Base-by-base conservation (phyloP, 1,140 invertebrate genomes). In the Nylanderia fulva region DNA sequence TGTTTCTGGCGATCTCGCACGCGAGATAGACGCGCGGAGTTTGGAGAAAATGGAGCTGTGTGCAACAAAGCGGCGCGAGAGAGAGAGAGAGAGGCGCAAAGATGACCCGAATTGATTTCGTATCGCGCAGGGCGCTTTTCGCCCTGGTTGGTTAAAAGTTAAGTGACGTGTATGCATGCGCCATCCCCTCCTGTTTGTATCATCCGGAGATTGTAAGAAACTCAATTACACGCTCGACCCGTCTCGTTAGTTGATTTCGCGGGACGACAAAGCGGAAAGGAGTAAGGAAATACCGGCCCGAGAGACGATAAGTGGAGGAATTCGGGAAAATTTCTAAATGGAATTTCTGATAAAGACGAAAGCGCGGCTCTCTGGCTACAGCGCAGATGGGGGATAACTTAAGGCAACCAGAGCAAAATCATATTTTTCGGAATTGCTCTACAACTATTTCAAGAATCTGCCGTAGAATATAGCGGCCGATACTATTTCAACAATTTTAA, bases 51-150 rank as follows among this genome's bases (percentile, higher is more conserved):
- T 79, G 72, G 60, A 87, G 74, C 58, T 54, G n/a, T n/a, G n/a
- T n/a, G 74, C 45, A 80, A 86, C 69, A 29, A 21, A 33, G 72
- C 13, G 63, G 27, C 33, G 60, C 58, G 68, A n/a, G n/a, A n/a
- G n/a, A n/a, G n/a, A n/a, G n/a, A n/a, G 45, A 48, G n/a, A 48
- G 15, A 15, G 29, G 54, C 52, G n/a, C n/a, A n/a, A 88, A 33
- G 87, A 88, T 88, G 87, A 76, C 87, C 87, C 74, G 69, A 36
- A 85, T 88, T 82, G 87, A 88, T 88, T 88, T 74, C 58, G 29
- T 79, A 87, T 77, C 79, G 48, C 79, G 48, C 56, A 33, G 48
- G 18, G 13, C 74, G 64, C 77, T 45, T 84, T 87, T 71, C 63
- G 72, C 48, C n/a, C n/a, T n/a, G n/a, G 58, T 58, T 64, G 54